Evolutionary conservation across 2,797 vertebrate genomes (phyloP).

Genomic region (Gastrophryne carolinensis): DNA sequence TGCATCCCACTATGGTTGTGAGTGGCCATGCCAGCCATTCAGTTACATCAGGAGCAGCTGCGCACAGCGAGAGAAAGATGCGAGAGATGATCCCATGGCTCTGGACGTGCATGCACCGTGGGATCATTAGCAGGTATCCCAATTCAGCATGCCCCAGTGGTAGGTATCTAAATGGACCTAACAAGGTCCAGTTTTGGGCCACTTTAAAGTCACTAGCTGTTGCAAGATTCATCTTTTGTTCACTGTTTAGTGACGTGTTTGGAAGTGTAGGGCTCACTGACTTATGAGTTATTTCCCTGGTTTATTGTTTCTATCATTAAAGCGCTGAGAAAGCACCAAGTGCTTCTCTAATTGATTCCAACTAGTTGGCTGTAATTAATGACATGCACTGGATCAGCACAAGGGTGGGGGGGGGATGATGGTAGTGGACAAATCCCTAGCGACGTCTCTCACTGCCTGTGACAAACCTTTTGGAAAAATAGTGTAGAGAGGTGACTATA

Average conservation of each 20-base stretch:
- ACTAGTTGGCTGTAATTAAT: conserved; percentile 7
- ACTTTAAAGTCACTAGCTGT: background rate
- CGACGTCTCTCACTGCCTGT: background rate
- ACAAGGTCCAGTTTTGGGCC: too few species aligned
- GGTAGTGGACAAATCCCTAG: background rate
- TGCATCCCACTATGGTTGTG: too few species aligned
- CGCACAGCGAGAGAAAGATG: too few species aligned
- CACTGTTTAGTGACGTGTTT: background rate
- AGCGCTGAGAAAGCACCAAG: background rate
- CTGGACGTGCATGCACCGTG: too few species aligned
- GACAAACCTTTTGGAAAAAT: background rate
- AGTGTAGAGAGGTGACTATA: background rate
- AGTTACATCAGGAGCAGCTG: too few species aligned
- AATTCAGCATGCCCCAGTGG: too few species aligned
- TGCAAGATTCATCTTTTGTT: background rate
- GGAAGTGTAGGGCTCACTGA: background rate
- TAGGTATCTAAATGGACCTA: too few species aligned
- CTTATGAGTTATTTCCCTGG: conserved; percentile 1
- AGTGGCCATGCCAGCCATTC: too few species aligned
- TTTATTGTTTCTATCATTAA: background rate
- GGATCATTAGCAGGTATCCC: too few species aligned
- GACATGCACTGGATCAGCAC: background rate
- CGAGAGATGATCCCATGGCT: too few species aligned
- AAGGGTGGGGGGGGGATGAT: too few species aligned
- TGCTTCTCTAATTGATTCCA: background rate